Conservation (phyloP, 2,113 vertebrate species). For the Bubo bubo region DNA sequence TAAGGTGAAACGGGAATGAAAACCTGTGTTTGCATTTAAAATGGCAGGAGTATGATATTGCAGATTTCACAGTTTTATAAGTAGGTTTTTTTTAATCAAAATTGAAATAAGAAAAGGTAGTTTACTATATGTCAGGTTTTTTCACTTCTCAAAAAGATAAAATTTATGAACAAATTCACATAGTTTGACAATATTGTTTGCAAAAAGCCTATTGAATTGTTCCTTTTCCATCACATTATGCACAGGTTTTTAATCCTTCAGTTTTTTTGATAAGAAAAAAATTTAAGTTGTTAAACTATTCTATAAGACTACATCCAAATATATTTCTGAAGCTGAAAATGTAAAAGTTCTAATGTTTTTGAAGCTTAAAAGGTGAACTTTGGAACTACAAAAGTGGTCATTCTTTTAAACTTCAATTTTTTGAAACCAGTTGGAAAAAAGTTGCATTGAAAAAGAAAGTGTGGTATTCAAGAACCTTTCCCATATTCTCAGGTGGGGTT, state of each 20-base stretch:
- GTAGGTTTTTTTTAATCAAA: neutral
- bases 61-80: neutral
- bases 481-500: neutral
- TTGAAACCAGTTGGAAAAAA: neutral
- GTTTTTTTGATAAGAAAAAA: neutral
- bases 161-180: neutral
- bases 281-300: rapidly evolving
- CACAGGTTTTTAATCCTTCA: neutral
- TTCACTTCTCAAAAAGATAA: neutral
- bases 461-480: neutral
- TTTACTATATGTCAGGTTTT: rapidly evolving
- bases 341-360: neutral
- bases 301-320: neutral
- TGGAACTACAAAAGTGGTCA: neutral
- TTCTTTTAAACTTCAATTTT: neutral
- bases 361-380: neutral
- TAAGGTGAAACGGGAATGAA: neutral
- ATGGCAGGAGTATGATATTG: neutral
- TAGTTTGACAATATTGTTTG: neutral
- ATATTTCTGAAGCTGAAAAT: neutral
- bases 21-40: neutral
- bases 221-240: neutral
- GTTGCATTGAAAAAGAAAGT: neutral
- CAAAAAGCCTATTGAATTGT: neutral
- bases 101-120: neutral